These are phyloP conservation scores for Pseudococcus jackbeardsleyi DNA, from an alignment of 2,888 invertebrate genomes.

Conservation along the genomic window DNA sequence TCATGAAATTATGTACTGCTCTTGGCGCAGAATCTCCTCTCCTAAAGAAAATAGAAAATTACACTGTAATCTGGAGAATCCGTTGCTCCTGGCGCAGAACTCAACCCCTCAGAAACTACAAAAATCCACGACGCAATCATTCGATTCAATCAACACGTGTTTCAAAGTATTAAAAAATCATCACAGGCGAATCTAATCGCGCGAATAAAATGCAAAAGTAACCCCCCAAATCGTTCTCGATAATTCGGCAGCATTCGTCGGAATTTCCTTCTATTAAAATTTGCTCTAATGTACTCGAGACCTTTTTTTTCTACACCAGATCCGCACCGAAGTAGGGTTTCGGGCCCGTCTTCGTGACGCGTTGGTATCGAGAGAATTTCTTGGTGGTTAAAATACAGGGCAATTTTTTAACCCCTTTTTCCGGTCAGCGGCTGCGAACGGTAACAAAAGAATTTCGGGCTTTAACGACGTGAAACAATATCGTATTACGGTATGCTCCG, in stretches of 20 bases:
- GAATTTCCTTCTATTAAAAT: not conserved
- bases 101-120: too few species aligned
- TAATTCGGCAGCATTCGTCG: not conserved
- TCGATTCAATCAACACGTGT: too few species aligned
- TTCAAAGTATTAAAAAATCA: too few species aligned
- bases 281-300: not conserved
- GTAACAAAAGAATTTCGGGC: slow-evolving; percentile 55
- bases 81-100: too few species aligned
- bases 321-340: not conserved
- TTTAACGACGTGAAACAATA: slow-evolving; percentile 57
- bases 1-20: too few species aligned
- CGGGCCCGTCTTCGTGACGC: not conserved
- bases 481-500: slow-evolving; percentile 54
- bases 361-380: slow-evolving; percentile 3
- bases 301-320: not conserved
- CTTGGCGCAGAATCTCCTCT: too few species aligned
- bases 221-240: not conserved
- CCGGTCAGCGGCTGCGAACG: slow-evolving; percentile 39
- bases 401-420: slow-evolving; percentile 46
- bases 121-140: too few species aligned
- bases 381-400: slow-evolving; percentile 8
- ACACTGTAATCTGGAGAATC: too few species aligned
- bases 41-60: too few species aligned
- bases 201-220: not conserved
- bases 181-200: not conserved